Evolutionary conservation across 2,888 invertebrate species (phyloP), one percentile per base, ranked within the genome.

Genomic region (Acrobasis repandana): DNA sequence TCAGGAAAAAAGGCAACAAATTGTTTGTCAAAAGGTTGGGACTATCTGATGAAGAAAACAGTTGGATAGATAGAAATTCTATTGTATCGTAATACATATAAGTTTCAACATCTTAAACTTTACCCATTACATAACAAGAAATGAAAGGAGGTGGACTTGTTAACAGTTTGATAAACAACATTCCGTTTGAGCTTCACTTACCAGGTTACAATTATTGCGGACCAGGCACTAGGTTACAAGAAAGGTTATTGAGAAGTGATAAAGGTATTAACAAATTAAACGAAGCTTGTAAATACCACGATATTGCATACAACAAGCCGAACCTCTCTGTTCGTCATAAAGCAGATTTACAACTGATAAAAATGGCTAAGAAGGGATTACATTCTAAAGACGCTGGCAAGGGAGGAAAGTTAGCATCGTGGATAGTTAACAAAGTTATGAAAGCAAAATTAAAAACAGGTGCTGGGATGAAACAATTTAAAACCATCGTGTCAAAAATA

Each of bases 21-120:
- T n/a, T 46, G 10, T n/a, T 46, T 46, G 46, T 46, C 10, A 48
- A 48, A 18, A 16, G 48, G 48, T 48, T 48, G 18, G 48, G 48
- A 48, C 48, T 48, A 9, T 1, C 5, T 48, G 9, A 48, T 6
- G 9, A 5, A 16, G 48, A 16, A 48, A 48, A 48, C 48, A 48
- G 48, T 48, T 48, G n/a, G n/a, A n/a, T n/a, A n/a, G n/a, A n/a
- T n/a, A n/a, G n/a, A n/a, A n/a, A n/a, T n/a, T n/a, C n/a, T 3
- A n/a, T 46, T 2, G 46, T 46, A n/a, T 46, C n/a, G 6, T 46
- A 46, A n/a, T n/a, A n/a, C n/a, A 46, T 46, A 14, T 46, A 48
- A 48, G 48, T 18, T 16, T 9, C 9, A 15, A n/a, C n/a, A 9
- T 6, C 2, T 46, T n/a, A 46, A 5, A 43, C 10, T 48, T 46